Conservation (phyloP, 2,113 vertebrate genomes). For the Mixornis gularis region DNA sequence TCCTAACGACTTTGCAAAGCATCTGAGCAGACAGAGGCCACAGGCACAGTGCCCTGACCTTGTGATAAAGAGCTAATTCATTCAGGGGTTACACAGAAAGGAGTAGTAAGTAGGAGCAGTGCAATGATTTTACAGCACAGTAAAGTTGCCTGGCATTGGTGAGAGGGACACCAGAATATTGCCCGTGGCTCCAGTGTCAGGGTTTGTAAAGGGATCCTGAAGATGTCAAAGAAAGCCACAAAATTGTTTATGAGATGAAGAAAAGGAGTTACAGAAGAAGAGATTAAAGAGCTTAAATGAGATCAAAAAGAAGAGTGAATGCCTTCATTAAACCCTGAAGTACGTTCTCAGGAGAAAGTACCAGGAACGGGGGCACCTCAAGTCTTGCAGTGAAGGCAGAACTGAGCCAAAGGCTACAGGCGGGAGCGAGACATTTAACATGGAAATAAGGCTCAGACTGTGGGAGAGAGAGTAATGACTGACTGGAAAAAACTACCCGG, state of each 20-base stretch:
- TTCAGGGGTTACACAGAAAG: background rate
- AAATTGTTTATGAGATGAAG: background rate
- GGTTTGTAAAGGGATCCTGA: background rate
- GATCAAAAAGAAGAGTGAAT: slow-evolving; percentile 20
- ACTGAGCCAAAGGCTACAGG: slow-evolving; percentile 40
- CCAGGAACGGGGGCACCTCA: background rate
- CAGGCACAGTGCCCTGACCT: background rate
- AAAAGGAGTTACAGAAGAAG: background rate
- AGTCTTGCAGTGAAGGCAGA: background rate
- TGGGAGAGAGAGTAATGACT: slow-evolving; percentile 23
- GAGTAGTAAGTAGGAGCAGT: background rate
- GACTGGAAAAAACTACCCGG: slow-evolving; percentile 40
- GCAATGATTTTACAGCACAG: background rate
- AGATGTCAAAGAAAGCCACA: background rate
- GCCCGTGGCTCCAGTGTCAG: background rate
- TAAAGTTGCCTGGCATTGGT: background rate
- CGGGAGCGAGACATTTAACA: background rate
- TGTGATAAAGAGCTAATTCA: slow-evolving; percentile 25
- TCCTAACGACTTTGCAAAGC: background rate
- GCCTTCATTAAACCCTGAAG: slow-evolving; percentile 11
- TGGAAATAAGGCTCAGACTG: slow-evolving; percentile 22
- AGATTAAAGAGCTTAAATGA: background rate
- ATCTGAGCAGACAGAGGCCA: background rate
- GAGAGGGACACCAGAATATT: background rate
- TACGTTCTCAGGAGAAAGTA: background rate